Conservation (phyloP, 2,797 vertebrate species). For the Lacerta agilis region DNA sequence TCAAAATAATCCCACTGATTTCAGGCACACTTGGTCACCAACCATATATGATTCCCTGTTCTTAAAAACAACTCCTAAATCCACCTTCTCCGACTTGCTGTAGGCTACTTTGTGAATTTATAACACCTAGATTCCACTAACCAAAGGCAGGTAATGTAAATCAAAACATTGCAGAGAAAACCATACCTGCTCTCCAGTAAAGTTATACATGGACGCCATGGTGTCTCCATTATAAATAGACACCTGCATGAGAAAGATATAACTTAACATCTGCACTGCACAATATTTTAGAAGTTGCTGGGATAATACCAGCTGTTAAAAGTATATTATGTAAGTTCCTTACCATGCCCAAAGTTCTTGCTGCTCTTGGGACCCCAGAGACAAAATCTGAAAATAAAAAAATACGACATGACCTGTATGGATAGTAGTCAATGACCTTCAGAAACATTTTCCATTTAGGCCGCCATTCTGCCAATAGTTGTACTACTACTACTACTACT, state of each 20-base stretch:
- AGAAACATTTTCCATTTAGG: background rate
- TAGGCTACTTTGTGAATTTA: background rate
- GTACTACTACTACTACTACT: too few relatives aligned
- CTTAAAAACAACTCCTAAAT: background rate
- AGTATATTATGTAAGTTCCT: constrained; percentile 54
- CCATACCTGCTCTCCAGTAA: constrained; percentile 93
- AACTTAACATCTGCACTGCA: background rate
- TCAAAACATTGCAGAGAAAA: background rate
- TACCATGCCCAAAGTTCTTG: constrained; percentile 94
- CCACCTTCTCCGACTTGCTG: background rate
- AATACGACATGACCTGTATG: constrained; percentile 1
- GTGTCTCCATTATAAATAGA: constrained; percentile 91
- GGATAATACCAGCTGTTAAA: background rate
- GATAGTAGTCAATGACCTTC: background rate
- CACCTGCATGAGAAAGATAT: constrained; percentile 80
- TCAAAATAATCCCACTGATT: too few relatives aligned
- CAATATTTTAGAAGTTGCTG: background rate
- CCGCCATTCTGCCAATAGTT: background rate
- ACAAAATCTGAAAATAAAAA: constrained; percentile 86
- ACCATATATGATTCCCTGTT: background rate
- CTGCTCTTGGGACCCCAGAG: constrained; percentile 93
- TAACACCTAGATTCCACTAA: background rate
- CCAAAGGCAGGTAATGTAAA: background rate
- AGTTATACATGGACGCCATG: constrained; percentile 93
- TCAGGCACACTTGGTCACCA: too few relatives aligned